These are phyloP conservation scores for Amiota minor DNA, from an alignment of 2,888 invertebrate species.

Conservation along the genomic window DNA sequence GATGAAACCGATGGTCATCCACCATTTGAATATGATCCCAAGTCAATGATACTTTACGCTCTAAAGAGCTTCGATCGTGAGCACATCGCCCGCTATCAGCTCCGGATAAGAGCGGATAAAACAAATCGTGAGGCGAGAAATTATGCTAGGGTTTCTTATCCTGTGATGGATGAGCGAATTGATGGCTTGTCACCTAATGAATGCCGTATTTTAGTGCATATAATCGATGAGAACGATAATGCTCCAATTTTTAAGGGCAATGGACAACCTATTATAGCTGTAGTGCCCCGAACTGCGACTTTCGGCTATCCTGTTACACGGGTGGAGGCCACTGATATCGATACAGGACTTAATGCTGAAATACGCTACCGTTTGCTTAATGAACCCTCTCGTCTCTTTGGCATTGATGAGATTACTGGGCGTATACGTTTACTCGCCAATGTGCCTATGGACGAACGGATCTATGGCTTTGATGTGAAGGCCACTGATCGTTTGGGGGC, in stretches of 20 bases:
- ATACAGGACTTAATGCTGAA: conserved; percentile 84
- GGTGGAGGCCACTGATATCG: conserved; percentile 84
- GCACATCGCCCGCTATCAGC: conserved; percentile 78
- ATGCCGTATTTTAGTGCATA: conserved; percentile 84
- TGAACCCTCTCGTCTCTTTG: conserved; percentile 83
- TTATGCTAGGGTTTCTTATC: conserved; percentile 84
- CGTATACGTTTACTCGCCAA: conserved; percentile 81
- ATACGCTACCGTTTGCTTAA: conserved; percentile 87
- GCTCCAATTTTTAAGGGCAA: conserved; percentile 83
- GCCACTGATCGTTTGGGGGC: conserved; percentile 87
- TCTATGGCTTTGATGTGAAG: conserved; percentile 90
- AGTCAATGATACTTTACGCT: conserved; percentile 84
- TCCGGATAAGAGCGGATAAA: conserved; percentile 74
- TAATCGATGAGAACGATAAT: conserved; percentile 89
- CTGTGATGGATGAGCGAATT: conserved; percentile 81
- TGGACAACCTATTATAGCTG: conserved; percentile 86
- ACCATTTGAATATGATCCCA: conserved; percentile 83
- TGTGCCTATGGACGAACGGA: conserved; percentile 82
- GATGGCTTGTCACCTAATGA: conserved; percentile 84
- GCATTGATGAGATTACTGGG: conserved; percentile 84
- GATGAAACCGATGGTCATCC: conserved; percentile 59
- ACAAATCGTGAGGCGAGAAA: conserved; percentile 79
- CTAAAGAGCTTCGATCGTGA: conserved; percentile 85
- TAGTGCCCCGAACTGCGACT: conserved; percentile 85
- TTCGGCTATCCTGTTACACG: conserved; percentile 88